Evolutionary conservation across 2,797 vertebrate genomes (phyloP).

Genomic region (Platalea minor): DNA sequence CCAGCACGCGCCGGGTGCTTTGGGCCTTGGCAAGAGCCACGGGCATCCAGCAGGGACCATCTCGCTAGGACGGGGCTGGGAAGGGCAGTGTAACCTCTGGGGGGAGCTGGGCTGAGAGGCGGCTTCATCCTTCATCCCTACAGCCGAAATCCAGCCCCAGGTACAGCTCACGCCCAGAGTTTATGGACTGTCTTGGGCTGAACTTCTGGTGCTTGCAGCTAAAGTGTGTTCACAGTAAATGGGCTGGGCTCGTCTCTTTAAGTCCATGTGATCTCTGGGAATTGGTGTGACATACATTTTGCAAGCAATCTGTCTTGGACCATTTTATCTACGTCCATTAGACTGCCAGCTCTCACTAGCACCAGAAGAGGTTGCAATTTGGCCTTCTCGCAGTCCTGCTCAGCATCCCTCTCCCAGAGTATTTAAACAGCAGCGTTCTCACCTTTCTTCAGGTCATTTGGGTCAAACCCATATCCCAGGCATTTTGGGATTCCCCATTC

Average conservation of each 20-base stretch:
- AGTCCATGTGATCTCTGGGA: neutral
- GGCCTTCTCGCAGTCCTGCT: neutral
- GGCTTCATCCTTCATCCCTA: neutral
- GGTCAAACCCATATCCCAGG: constrained; percentile 80
- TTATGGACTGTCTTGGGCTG: neutral
- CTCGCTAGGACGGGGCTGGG: neutral
- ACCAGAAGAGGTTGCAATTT: neutral
- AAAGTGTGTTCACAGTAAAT: neutral
- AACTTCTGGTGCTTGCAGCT: neutral
- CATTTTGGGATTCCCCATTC: constrained; percentile 87
- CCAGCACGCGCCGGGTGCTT: neutral
- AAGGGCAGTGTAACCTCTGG: neutral
- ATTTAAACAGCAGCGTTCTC: neutral
- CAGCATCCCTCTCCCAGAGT: neutral
- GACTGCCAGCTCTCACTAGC: neutral
- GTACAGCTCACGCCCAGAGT: neutral
- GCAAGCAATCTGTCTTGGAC: neutral
- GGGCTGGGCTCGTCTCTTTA: neutral
- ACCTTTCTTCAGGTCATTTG: constrained; percentile 82
- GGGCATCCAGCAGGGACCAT: neutral
- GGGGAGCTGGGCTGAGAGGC: neutral
- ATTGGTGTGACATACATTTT: neutral
- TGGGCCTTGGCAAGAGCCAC: neutral
- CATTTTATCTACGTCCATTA: rapidly evolving
- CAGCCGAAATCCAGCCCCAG: neutral